phyloP scores from a whole-genome alignment of 2,113 vertebrate species.

The Anthoscopus minutus region DNA sequence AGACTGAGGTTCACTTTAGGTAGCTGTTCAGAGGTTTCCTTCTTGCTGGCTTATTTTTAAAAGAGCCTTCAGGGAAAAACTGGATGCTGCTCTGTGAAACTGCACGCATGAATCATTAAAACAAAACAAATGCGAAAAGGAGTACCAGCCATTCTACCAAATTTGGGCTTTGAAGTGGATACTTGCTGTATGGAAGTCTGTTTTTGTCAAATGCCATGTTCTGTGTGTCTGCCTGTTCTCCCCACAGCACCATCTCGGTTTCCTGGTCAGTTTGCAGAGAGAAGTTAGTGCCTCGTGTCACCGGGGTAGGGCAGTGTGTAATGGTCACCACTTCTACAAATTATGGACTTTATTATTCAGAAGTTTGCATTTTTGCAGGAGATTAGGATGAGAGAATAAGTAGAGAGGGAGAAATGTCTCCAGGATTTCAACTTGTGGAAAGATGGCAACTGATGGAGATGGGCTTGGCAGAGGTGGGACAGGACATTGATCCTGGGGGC shows the following conservation, averaged over 20 bases:
- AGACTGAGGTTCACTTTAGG: neutral
- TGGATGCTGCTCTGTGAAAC: neutral
- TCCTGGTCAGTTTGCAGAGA: neutral
- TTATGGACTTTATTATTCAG: rapidly evolving
- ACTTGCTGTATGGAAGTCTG: neutral
- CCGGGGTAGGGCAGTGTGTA: neutral
- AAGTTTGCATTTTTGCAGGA: rapidly evolving
- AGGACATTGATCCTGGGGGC: neutral
- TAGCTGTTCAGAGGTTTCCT: neutral
- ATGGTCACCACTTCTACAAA: neutral
- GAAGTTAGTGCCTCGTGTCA: rapidly evolving
- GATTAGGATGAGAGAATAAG: neutral
- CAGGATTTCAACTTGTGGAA: neutral
- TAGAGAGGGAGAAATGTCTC: neutral
- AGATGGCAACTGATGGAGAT: rapidly evolving
- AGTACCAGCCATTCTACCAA: neutral
- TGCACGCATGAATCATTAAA: neutral
- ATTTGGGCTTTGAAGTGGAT: neutral
- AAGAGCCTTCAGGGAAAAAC: neutral
- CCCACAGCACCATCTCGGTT: rapidly evolving
- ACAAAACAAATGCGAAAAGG: neutral
- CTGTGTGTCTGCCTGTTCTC: rapidly evolving
- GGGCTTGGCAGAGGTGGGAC: neutral
- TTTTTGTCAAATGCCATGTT: neutral
- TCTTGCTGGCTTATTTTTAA: neutral